These are phyloP conservation scores for Rhodeus uyekii DNA, from an alignment of 2,797 vertebrate genomes.

Conservation along the genomic window DNA sequence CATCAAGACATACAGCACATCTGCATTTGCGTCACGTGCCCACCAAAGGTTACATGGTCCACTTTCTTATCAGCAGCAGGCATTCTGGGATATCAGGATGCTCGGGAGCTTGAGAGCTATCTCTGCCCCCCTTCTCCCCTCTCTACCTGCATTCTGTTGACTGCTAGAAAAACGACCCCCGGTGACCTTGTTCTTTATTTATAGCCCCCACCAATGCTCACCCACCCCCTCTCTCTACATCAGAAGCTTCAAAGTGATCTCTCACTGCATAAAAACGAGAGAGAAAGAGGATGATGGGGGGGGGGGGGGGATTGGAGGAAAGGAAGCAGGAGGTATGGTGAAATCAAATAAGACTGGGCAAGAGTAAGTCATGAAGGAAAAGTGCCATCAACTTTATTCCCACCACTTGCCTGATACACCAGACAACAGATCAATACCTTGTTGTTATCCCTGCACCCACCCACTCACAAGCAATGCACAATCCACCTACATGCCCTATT, in stretches of 20 bases:
- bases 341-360: conserved; percentile 73
- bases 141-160: conserved; percentile 59
- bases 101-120: conserved; percentile 70
- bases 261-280: conserved; percentile 76
- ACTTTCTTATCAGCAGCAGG: conserved; percentile 84
- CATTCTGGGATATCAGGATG: conserved; percentile 80
- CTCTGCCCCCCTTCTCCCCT: conserved; percentile 61
- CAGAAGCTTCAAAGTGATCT: conserved; percentile 51
- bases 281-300: conserved; percentile 64
- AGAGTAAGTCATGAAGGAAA: conserved; percentile 75
- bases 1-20: conserved; percentile 46
- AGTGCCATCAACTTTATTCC: conserved; percentile 62
- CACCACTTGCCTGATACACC: conserved; percentile 64
- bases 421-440: conserved; percentile 74
- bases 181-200: conserved; percentile 73
- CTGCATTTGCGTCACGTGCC: conserved; percentile 79
- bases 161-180: conserved; percentile 70
- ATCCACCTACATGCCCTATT: conserved; percentile 69
- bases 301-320: too few species aligned
- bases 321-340: conserved; percentile 48
- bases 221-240: neutral
- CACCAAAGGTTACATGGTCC: conserved; percentile 76
- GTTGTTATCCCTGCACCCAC: conserved; percentile 49
- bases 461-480: conserved; percentile 58
- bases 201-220: neutral